Conservation (phyloP, 2,888 invertebrate species). For the Catocala sponsa region DNA sequence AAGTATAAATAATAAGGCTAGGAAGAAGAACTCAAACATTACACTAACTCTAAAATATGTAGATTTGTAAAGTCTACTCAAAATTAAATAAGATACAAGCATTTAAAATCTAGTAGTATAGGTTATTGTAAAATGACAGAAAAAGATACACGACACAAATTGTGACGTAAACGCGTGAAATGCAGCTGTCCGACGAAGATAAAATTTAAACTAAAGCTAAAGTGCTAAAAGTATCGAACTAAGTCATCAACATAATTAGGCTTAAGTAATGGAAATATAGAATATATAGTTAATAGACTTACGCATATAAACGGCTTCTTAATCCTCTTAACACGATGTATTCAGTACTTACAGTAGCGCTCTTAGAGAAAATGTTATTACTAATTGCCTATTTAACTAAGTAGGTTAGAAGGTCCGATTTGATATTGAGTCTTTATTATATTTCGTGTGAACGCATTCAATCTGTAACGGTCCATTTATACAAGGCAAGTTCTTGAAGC, state of each 20-base stretch:
- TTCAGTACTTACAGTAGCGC: conserved; percentile 22
- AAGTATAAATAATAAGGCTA: too few relatives aligned
- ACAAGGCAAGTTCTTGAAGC: background rate
- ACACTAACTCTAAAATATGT: too few relatives aligned
- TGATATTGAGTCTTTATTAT: conserved; percentile 27
- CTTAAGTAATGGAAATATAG: conserved; percentile 27
- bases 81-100: too few relatives aligned
- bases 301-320: conserved; percentile 24
- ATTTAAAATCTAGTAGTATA: too few relatives aligned
- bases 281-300: conserved; percentile 35
- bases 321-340: conserved; percentile 30
- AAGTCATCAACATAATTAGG: conserved; percentile 12
- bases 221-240: background rate
- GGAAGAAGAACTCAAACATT: too few relatives aligned
- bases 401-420: conserved; percentile 15
- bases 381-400: conserved; percentile 14
- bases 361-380: conserved; percentile 21
- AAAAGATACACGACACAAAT: too few relatives aligned
- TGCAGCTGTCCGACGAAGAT: background rate
- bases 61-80: too few relatives aligned
- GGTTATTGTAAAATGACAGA: too few relatives aligned
- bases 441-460: conserved; percentile 16
- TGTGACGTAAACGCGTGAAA: too few relatives aligned
- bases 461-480: conserved; percentile 16
- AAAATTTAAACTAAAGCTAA: conserved; percentile 7